A percentile compares a stretch with the other conserved stretches of the same genome.
phyloP scores from a whole-genome alignment of 1,140 invertebrate species.

The Araneus ventricosus region DNA sequence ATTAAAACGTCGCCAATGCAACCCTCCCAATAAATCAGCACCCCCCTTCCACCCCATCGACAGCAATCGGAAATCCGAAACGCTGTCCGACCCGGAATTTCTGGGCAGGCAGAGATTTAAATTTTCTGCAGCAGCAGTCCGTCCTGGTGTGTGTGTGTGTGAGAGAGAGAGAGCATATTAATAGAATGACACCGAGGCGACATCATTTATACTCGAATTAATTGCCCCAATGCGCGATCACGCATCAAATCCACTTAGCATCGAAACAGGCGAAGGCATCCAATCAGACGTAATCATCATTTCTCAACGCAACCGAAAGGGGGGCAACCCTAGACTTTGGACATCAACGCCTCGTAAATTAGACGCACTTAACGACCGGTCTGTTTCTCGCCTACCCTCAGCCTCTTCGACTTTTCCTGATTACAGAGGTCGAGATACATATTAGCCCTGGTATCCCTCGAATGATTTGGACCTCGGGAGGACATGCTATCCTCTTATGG shows the following conservation, averaged over 20 bases:
- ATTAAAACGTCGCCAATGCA: neutral
- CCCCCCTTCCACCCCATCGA: neutral
- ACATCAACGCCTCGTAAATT: constrained; percentile 42
- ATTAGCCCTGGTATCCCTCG: constrained; percentile 33
- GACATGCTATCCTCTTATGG: neutral
- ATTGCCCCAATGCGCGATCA: constrained; percentile 36
- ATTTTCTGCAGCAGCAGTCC: neutral
- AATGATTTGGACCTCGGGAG: constrained; percentile 23
- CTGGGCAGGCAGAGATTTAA: neutral
- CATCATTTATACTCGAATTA: constrained; percentile 55
- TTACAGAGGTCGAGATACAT: constrained; percentile 52
- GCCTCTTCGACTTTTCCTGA: constrained; percentile 26
- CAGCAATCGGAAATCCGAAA: constrained; percentile 1
- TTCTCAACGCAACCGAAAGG: constrained; percentile 22
- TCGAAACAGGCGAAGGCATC: constrained; percentile 16
- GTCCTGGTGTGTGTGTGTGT: neutral
- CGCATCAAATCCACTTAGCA: constrained; percentile 36
- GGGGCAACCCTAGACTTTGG: constrained; percentile 20
- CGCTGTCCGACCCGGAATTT: neutral
- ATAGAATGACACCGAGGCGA: constrained; percentile 45
- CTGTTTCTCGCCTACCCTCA: neutral
- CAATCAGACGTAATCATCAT: constrained; percentile 47
- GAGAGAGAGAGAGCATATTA: constrained; percentile 14
- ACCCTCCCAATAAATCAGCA: constrained; percentile 20
- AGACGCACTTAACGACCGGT: constrained; percentile 39